Evolutionary conservation across 2,888 invertebrate species (phyloP).

Genomic region (Luffia ferchaultella): DNA sequence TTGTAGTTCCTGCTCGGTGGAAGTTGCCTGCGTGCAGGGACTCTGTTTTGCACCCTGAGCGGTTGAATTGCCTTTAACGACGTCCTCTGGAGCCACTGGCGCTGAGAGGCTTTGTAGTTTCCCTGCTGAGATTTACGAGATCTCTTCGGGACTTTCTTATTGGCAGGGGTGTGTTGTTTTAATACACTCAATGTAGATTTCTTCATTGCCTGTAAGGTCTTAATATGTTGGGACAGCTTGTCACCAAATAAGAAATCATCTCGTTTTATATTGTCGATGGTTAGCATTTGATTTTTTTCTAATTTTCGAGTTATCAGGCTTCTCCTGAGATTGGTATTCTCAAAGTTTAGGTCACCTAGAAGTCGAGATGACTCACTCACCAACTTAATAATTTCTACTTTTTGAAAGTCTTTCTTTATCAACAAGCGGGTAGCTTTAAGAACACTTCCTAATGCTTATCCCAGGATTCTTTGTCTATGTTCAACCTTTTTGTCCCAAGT

Average conservation of each 20-base stretch:
- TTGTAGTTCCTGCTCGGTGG: background rate
- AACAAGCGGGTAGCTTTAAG: constrained; percentile 1
- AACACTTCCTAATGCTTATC: background rate
- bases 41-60: background rate
- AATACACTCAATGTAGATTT: constrained; percentile 4
- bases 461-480: background rate
- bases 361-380: background rate
- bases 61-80: background rate
- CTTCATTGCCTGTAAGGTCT: constrained; percentile 7
- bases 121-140: constrained; percentile 4
- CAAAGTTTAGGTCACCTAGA: background rate
- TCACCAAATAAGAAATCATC: constrained; percentile 1
- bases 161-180: background rate
- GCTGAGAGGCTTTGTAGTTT: constrained; percentile 10
- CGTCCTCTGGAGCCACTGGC: background rate
- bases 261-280: background rate
- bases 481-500: background rate
- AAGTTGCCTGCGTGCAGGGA: background rate
- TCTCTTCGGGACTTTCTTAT: too few species aligned
- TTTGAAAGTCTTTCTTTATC: background rate
- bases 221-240: constrained; percentile 6
- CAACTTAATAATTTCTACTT: background rate
- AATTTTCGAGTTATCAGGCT: background rate
- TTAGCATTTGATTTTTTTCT: background rate
- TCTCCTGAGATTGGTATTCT: constrained; percentile 1